These are phyloP conservation scores for Pycnonotus jocosus DNA, from an alignment of 2,113 vertebrate genomes.

Conservation along the genomic window DNA sequence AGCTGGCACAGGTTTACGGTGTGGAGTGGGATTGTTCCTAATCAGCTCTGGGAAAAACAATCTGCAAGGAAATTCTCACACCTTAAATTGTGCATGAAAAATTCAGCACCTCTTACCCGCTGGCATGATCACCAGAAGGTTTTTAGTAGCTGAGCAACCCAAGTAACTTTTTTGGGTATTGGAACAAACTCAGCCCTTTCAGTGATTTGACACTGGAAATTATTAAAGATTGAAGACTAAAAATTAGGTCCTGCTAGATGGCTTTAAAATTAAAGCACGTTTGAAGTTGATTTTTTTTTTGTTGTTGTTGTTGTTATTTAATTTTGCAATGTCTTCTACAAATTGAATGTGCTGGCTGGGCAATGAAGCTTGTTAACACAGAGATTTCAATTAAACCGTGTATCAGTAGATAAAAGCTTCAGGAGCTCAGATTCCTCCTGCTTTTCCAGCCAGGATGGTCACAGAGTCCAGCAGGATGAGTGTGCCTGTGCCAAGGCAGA, in stretches of 20 bases:
- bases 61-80: background rate
- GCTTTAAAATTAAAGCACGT: background rate
- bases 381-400: accelerated
- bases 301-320: background rate
- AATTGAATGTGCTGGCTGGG: background rate
- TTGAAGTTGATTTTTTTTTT: background rate
- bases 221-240: background rate
- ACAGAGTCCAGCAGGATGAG: background rate
- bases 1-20: background rate
- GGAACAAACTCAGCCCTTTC: background rate
- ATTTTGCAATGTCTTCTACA: background rate
- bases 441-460: background rate
- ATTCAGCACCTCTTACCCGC: background rate
- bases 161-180: background rate
- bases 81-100: background rate
- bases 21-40: background rate
- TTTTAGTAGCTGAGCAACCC: background rate
- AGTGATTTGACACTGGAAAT: background rate
- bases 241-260: background rate
- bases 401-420: background rate
- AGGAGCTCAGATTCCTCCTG: background rate
- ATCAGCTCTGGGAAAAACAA: background rate
- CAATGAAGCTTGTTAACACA: background rate
- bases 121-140: background rate
- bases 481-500: background rate